A percentile compares a stretch with the other conserved stretches of the same genome.
Evolutionary conservation across 2,113 vertebrate genomes (phyloP).

Genomic region (Meriones unguiculatus): DNA sequence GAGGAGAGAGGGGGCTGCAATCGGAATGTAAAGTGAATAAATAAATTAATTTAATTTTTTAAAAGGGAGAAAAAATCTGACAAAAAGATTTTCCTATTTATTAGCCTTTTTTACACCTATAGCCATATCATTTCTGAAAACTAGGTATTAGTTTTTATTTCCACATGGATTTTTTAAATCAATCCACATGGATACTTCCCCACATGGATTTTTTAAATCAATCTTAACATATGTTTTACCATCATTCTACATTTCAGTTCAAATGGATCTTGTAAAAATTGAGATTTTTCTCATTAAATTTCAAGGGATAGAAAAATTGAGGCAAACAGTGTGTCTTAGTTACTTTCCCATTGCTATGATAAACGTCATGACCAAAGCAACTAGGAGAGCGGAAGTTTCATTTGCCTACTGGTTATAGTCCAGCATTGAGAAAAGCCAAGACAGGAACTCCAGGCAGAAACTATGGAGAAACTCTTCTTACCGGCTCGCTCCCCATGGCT

Average conservation of each 20-base stretch:
- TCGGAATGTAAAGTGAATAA: too few relatives aligned
- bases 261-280: background rate
- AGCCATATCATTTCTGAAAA: background rate
- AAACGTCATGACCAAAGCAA: background rate
- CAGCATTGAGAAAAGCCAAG: background rate
- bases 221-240: background rate
- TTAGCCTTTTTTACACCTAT: background rate
- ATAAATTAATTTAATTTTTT: too few relatives aligned
- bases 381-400: background rate
- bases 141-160: background rate
- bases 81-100: background rate
- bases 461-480: background rate
- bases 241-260: background rate
- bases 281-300: background rate
- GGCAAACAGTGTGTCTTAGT: background rate
- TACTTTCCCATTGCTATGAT: background rate
- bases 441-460: background rate
- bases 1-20: too few relatives aligned
- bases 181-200: background rate
- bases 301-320: background rate
- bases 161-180: background rate
- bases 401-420: background rate
- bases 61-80: too few relatives aligned
- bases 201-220: background rate
- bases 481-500: background rate